Evolutionary conservation across 1,140 invertebrate genomes (phyloP), one percentile per base, ranked within the genome.

Genomic region (Tetramorium parvispinum): DNA sequence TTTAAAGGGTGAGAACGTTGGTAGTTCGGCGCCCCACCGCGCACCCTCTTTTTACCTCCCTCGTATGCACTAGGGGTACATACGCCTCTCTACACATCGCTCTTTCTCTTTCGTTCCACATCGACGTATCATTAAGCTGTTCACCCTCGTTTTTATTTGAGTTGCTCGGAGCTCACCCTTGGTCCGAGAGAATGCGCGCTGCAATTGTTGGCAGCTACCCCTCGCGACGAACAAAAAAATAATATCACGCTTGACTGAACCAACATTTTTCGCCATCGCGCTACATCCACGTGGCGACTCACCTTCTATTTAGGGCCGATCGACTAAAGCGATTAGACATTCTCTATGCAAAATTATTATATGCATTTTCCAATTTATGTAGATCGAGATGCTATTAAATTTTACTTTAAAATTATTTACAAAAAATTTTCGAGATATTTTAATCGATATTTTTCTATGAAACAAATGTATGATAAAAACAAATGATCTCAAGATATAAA

Each of bases 111-210:
- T 87, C 86, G 76, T 65, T 75, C 77, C 86, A 68, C 86, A 73
- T 82, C 82, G 68, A 86, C 86, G 75, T 66, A 87, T 76, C 86
- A 85, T 88, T 91, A 86, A 85, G 83, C 73, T 88, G 73, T 86
- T 87, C 88, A 89, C 91, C 88, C 90, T 87, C 70, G 59, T 87
- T 89, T 91, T 88, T 86, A 91, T 92, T 91, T 53, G 73, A 92
- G 51, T 85, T 40, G 82, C 59, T 76, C 6, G 24, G 79, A 65
- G 24, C 10, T 82, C 40, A 65, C 66, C 73, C 83, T 46, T 76
- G 65, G 27, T 59, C 43, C 59, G 21, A 71, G 59, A 68, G 32
- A 71, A 70, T 51, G 78, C 75, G 24, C 71, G 51, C 78, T 79
- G 87, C 86, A 73, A 86, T 78, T 63, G 85, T 86, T 79, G 65